Percentiles rank a stretch among this genome's conserved stretches.
Conservation (phyloP, 2,797 vertebrate genomes). For the Thaleichthys pacificus region DNA sequence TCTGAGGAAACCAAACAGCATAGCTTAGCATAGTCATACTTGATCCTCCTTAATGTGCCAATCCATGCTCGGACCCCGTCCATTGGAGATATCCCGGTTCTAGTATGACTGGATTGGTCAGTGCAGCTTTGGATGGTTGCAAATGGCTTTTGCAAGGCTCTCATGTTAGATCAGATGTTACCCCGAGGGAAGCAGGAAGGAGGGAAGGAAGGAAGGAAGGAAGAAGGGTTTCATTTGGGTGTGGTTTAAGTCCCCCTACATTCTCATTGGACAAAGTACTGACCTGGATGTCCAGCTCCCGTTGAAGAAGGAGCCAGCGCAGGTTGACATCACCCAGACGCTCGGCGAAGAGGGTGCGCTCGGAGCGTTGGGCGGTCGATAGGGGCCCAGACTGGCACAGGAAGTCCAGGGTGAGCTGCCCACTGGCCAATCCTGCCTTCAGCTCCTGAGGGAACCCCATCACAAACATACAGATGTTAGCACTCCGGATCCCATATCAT, state of each 20-base stretch:
- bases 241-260: neutral
- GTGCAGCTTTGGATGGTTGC: neutral
- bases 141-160: neutral
- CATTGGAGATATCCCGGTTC: neutral
- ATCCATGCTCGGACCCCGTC: too few relatives aligned
- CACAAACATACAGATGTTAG: neutral
- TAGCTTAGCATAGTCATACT: too few relatives aligned
- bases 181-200: neutral
- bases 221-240: neutral
- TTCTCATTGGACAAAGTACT: neutral
- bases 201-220: too few relatives aligned
- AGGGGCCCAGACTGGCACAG: constrained; percentile 84
- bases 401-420: constrained; percentile 82
- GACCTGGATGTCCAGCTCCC: constrained; percentile 80
- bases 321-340: constrained; percentile 79
- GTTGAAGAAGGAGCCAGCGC: constrained; percentile 78
- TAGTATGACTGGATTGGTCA: neutral
- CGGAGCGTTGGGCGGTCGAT: constrained; percentile 69
- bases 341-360: constrained; percentile 80
- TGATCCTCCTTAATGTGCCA: too few relatives aligned
- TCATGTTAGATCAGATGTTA: neutral
- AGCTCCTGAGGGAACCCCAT: constrained; percentile 67
- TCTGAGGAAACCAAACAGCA: constrained; percentile 61
- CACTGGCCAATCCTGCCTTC: constrained; percentile 75
- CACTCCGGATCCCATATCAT: neutral